Percentiles rank a stretch among this genome's conserved stretches.
These are phyloP conservation scores for Chamaea fasciata DNA, from an alignment of 2,113 vertebrate species.

Conservation along the genomic window DNA sequence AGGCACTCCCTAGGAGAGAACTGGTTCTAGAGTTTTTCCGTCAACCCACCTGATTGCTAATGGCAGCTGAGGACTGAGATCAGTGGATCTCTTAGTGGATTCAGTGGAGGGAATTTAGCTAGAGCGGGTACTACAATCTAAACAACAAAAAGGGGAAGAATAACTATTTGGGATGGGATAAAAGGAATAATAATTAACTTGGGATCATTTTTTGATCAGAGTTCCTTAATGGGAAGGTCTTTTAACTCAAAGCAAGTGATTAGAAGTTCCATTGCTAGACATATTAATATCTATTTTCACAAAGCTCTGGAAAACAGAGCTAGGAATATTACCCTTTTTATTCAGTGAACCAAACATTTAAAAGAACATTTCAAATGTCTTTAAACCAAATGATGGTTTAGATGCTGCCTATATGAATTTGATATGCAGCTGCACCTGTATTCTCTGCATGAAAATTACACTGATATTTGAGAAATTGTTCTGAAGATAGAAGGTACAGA, in stretches of 20 bases:
- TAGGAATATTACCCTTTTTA: not conserved
- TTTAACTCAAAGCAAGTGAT: not conserved
- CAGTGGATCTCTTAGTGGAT: not conserved
- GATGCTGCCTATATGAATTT: not conserved
- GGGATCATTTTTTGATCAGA: not conserved
- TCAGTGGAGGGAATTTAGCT: not conserved
- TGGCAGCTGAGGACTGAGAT: not conserved
- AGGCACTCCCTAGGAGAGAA: not conserved
- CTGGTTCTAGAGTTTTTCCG: not conserved
- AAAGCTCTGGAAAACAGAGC: not conserved
- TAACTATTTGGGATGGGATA: not conserved
- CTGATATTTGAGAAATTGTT: not conserved
- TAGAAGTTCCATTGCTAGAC: not conserved
- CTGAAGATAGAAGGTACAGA: not conserved
- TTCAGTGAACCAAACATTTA: not conserved
- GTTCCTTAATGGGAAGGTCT: not conserved
- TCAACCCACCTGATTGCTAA: not conserved
- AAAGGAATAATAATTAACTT: not conserved
- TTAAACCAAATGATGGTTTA: not conserved
- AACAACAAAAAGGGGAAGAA: not conserved
- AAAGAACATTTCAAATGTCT: not conserved
- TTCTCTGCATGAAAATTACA: not conserved
- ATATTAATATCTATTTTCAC: not conserved
- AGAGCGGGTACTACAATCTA: not conserved
- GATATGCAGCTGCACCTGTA: not conserved